Conservation (phyloP, 2,797 vertebrate genomes). For the Garrulus glandarius region DNA sequence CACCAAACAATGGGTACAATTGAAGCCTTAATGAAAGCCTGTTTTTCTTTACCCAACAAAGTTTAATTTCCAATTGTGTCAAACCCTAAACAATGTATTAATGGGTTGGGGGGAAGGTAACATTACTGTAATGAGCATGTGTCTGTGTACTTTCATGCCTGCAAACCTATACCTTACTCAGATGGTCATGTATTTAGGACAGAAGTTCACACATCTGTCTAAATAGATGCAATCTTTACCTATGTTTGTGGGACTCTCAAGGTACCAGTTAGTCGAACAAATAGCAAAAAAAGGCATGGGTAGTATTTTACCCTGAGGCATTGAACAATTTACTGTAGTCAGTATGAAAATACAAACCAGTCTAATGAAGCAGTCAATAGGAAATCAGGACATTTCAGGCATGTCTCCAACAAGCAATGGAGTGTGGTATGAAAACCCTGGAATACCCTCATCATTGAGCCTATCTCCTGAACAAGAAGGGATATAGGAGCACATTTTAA, state of each 20-base stretch:
- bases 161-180: neutral
- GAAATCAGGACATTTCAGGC: neutral
- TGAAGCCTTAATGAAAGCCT: neutral
- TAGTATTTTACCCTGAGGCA: neutral
- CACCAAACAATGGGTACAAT: neutral
- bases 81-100: neutral
- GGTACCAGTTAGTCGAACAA: neutral
- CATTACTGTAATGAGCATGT: neutral
- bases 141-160: neutral
- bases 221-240: neutral
- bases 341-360: neutral
- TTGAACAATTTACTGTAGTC: neutral
- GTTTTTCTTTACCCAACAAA: neutral
- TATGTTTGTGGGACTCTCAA: neutral
- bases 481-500: neutral
- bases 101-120: fast-evolving
- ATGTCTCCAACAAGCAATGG: neutral
- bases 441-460: neutral
- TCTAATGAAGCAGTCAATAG: neutral
- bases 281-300: fast-evolving
- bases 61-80: neutral
- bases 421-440: neutral
- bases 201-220: neutral
- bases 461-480: neutral
- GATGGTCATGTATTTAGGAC: neutral